A percentile compares a stretch with the other conserved stretches of the same genome.
Conservation (phyloP, 2,888 invertebrate genomes). For the Drosophila anomelani region DNA sequence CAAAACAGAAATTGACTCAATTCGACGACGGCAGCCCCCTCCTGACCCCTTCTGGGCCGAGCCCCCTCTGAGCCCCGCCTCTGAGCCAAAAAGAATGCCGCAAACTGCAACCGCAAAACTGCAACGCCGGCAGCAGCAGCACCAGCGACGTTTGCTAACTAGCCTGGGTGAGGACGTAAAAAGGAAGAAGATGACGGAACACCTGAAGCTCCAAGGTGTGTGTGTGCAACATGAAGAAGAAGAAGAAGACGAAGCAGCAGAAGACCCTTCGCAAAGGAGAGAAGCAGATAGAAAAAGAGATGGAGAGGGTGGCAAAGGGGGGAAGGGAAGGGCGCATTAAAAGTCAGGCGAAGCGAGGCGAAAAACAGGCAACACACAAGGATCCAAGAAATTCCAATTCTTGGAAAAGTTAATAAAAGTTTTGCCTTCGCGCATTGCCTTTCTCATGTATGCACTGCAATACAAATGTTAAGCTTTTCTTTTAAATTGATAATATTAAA, state of each 20-base stretch:
- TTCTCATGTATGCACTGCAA: constrained; percentile 53
- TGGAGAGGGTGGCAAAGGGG: constrained; percentile 11
- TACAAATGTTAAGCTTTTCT: background rate
- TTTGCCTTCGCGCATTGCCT: constrained; percentile 75
- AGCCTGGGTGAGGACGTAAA: constrained; percentile 50
- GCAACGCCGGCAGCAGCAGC: constrained; percentile 26
- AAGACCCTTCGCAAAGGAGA: constrained; percentile 30
- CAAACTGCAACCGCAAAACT: constrained; percentile 43
- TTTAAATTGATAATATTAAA: background rate
- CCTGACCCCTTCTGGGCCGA: background rate
- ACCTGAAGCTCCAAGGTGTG: constrained; percentile 70
- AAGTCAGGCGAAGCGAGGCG: constrained; percentile 77
- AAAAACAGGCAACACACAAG: constrained; percentile 63
- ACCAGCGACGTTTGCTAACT: constrained; percentile 68
- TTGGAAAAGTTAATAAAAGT: constrained; percentile 81
- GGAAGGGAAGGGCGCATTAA: constrained; percentile 58
- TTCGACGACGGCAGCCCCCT: constrained; percentile 61
- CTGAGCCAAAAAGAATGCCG: constrained; percentile 61
- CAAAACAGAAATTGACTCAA: constrained; percentile 76
- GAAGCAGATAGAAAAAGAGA: constrained; percentile 12
- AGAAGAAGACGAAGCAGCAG: constrained; percentile 10
- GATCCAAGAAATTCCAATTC: constrained; percentile 80
- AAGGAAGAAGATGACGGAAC: constrained; percentile 67
- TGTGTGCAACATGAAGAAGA: background rate
- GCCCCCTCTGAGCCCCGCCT: background rate